Conservation (phyloP, 1,140 invertebrate genomes). For the Drosophila teissieri region DNA sequence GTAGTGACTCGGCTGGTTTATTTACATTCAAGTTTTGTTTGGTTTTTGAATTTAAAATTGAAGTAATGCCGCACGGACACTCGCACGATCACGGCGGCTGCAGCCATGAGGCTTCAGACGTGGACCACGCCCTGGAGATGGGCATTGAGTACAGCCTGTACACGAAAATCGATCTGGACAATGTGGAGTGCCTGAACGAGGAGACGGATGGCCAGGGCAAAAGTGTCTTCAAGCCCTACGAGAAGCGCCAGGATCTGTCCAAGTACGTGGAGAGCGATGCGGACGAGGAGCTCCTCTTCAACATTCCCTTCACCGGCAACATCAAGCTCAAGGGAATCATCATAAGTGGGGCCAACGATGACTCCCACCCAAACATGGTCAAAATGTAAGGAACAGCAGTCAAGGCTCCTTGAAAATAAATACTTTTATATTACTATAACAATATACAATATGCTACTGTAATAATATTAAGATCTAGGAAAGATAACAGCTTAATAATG, state of each 20-base stretch:
- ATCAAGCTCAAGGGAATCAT: constrained; percentile 97
- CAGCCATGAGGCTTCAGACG: constrained; percentile 73
- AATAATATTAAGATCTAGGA: too few relatives aligned
- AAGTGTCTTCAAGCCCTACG: constrained; percentile 96
- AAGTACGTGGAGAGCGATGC: constrained; percentile 96
- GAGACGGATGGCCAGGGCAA: constrained; percentile 92
- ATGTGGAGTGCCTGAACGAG: constrained; percentile 96
- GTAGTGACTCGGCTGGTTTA: constrained; percentile 37
- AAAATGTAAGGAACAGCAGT: constrained; percentile 89
- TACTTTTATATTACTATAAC: not conserved
- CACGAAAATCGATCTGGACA: constrained; percentile 95
- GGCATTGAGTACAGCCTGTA: constrained; percentile 95
- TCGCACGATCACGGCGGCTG: constrained; percentile 75
- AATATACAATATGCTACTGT: too few relatives aligned
- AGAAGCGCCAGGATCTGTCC: constrained; percentile 90
- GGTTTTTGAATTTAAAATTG: constrained; percentile 11
- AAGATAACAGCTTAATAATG: too few relatives aligned
- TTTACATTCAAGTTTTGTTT: constrained; percentile 23
- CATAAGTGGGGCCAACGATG: constrained; percentile 93
- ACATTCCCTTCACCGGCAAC: constrained; percentile 97
- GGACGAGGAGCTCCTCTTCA: constrained; percentile 97
- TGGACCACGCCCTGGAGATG: constrained; percentile 89
- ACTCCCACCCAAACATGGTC: constrained; percentile 92
- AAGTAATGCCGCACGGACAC: constrained; percentile 79
- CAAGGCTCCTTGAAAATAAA: not conserved